Evolutionary conservation across 2,888 invertebrate genomes (phyloP).

Genomic region (Pristionchus arcanus): DNA sequence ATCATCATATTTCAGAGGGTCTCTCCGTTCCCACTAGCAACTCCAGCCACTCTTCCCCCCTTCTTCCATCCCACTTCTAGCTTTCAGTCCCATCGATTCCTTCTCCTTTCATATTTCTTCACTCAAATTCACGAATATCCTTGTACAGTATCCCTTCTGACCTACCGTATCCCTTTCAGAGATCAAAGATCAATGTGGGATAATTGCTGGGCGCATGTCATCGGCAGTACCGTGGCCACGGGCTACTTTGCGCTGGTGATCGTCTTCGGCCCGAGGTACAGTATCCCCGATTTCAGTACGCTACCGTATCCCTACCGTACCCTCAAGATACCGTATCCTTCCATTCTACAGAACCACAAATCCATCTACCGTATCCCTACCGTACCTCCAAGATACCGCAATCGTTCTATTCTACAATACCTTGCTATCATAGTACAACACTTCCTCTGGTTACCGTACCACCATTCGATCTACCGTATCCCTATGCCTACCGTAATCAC

Average conservation of each 20-base stretch:
- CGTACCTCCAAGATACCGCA: too few relatives aligned
- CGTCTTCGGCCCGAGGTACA: neutral
- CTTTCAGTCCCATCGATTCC: neutral
- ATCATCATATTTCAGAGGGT: conserved; percentile 9
- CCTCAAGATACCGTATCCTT: neutral
- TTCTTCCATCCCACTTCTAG: neutral
- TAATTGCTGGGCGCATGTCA: neutral
- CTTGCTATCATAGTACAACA: too few relatives aligned
- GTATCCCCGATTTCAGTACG: neutral
- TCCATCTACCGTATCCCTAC: neutral
- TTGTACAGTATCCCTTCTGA: neutral
- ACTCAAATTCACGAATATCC: neutral
- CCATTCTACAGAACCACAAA: too few relatives aligned
- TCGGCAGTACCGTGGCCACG: neutral
- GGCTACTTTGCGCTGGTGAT: neutral
- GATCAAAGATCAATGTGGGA: conserved; percentile 7
- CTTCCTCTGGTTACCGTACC: neutral
- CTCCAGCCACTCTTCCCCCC: neutral
- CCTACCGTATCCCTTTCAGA: conserved; percentile 1
- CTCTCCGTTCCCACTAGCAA: conserved; percentile 4
- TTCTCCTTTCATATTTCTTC: neutral
- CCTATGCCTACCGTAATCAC: conserved; percentile 4
- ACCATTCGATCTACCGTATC: neutral
- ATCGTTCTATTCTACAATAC: too few relatives aligned
- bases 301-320: neutral